A percentile compares a stretch with the other conserved stretches of the same genome.
Evolutionary conservation across 2,797 vertebrate genomes (phyloP).

Genomic region (Pristis pectinata): DNA sequence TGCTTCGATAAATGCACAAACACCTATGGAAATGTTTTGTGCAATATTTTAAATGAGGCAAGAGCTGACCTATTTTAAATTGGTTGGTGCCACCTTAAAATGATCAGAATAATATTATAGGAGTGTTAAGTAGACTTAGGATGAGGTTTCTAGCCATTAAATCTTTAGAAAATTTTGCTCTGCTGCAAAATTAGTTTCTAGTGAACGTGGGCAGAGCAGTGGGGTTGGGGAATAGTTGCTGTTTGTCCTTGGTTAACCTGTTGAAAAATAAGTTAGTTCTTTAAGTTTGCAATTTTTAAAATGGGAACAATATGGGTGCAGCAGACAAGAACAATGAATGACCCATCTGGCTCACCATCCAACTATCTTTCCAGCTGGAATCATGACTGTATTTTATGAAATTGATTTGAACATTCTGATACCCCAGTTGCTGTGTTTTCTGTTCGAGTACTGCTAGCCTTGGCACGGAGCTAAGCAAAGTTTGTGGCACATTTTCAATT

Average conservation of each 20-base stretch:
- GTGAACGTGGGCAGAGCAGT: background rate
- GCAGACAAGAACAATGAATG: background rate
- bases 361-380: slow-evolving; percentile 6
- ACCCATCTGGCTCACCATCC: background rate
- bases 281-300: background rate
- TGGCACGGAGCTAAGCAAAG: background rate
- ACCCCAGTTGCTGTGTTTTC: background rate
- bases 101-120: background rate
- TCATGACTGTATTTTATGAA: background rate
- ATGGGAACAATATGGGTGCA: background rate
- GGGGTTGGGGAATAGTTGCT: background rate
- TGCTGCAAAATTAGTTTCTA: background rate
- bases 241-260: background rate
- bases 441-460: background rate
- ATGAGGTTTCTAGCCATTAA: background rate
- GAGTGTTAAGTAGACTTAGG: background rate
- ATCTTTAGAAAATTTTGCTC: background rate
- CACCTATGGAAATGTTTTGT: background rate
- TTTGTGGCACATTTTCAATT: background rate
- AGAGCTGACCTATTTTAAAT: no score
- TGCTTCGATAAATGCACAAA: background rate
- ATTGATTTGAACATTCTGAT: background rate
- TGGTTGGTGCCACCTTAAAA: background rate
- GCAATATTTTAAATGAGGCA: background rate
- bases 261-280: no score